Percentiles rank a stretch among this genome's conserved stretches.
These are phyloP conservation scores for Vollenhovia emeryi DNA, from an alignment of 1,140 invertebrate genomes.

Conservation along the genomic window DNA sequence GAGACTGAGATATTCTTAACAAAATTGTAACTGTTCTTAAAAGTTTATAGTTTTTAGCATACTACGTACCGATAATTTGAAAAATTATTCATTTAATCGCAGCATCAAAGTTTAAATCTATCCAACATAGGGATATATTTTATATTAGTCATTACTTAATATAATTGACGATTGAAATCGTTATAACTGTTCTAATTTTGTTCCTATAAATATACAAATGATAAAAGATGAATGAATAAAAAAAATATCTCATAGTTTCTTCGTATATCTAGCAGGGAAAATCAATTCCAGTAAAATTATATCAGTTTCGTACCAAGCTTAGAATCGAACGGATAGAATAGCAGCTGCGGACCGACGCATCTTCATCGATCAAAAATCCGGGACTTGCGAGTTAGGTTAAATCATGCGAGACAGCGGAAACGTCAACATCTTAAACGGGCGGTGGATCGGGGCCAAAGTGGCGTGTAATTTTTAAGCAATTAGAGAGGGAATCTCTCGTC, in stretches of 20 bases:
- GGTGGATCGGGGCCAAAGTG: constrained; percentile 62
- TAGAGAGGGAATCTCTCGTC: constrained; percentile 64
- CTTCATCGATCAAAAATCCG: constrained; percentile 32
- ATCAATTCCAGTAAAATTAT: background rate
- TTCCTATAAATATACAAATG: background rate
- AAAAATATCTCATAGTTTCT: background rate
- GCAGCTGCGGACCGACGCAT: constrained; percentile 16
- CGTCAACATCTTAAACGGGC: constrained; percentile 35
- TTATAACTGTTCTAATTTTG: background rate
- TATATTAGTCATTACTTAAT: background rate
- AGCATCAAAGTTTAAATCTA: constrained; percentile 18
- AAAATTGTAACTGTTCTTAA: too few species aligned
- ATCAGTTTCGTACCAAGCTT: background rate
- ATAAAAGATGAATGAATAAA: background rate
- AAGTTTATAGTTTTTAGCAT: too few species aligned
- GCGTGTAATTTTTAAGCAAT: constrained; percentile 81
- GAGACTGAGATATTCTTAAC: too few species aligned
- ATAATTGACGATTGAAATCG: background rate
- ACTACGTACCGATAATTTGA: too few species aligned
- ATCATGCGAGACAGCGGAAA: constrained; percentile 31
- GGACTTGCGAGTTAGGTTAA: background rate
- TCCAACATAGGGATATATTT: background rate
- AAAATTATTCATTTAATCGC: constrained; percentile 9
- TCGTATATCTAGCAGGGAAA: background rate
- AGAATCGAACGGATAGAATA: background rate